phyloP scores from a whole-genome alignment of 1,140 invertebrate species.

The Hestina assimilis region DNA sequence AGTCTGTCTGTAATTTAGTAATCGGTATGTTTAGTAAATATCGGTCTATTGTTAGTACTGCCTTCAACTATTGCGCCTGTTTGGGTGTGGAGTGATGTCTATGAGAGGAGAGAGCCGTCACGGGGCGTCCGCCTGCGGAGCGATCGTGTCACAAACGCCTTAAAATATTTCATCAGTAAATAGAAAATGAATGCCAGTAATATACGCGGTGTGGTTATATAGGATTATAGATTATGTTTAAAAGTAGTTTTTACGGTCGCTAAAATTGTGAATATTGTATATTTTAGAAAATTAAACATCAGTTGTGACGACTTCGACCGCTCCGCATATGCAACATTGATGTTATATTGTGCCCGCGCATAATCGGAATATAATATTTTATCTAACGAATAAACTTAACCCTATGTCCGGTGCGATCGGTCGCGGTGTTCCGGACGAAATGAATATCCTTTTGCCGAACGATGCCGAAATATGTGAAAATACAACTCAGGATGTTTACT shows the following conservation, averaged over 20 bases:
- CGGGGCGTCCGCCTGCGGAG: constrained; percentile 50
- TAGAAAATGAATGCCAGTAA: constrained; percentile 33
- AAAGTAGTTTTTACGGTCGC: constrained; percentile 30
- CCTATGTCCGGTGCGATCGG: constrained; percentile 56
- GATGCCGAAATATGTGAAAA: constrained; percentile 63
- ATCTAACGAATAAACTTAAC: constrained; percentile 76
- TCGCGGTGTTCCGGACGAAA: constrained; percentile 55
- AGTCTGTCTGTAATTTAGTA: constrained; percentile 48
- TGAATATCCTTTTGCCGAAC: constrained; percentile 55
- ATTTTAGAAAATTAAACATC: constrained; percentile 33
- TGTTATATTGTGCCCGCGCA: constrained; percentile 43
- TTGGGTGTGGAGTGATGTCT: constrained; percentile 74
- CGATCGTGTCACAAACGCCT: constrained; percentile 31
- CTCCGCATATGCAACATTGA: constrained; percentile 41
- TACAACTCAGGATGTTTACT: constrained; percentile 69
- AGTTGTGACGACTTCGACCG: constrained; percentile 34
- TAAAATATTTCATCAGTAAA: constrained; percentile 30
- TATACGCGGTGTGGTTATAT: constrained; percentile 32
- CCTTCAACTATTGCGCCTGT: constrained; percentile 68
- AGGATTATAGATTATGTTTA: constrained; percentile 34
- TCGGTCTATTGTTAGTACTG: constrained; percentile 62
- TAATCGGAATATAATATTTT: constrained; percentile 68
- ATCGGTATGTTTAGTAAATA: constrained; percentile 48
- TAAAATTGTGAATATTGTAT: constrained; percentile 32
- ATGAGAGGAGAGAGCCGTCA: constrained; percentile 70